A percentile compares a stretch with the other conserved stretches of the same genome.
Evolutionary conservation across 2,888 invertebrate species (phyloP).

Genomic region (Mythimna albipuncta): DNA sequence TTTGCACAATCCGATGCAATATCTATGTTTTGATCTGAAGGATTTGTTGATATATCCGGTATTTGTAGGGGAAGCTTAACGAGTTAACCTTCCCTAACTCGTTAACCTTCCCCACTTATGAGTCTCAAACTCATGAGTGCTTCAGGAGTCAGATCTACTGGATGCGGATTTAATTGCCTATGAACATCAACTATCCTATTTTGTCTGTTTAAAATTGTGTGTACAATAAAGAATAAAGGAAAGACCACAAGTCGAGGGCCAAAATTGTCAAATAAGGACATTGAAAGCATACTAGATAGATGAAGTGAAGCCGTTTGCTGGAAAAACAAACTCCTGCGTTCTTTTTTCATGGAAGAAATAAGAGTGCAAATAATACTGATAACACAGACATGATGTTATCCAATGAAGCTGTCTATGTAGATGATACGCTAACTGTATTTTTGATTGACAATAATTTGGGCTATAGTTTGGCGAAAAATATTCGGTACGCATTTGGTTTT

Average conservation of each 20-base stretch:
- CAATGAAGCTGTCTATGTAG: not conserved
- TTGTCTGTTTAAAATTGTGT: no score
- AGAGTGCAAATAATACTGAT: not conserved
- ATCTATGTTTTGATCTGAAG: slow-evolving; percentile 12
- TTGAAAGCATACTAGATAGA: not conserved
- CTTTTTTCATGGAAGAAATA: not conserved
- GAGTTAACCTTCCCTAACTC: no score
- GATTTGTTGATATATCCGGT: slow-evolving; percentile 20
- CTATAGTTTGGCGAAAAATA: not conserved
- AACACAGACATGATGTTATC: not conserved
- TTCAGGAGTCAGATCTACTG: not conserved
- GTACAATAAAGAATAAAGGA: no score
- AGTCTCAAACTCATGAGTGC: not conserved
- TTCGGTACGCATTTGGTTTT: no score
- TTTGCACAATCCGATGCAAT: slow-evolving; percentile 24
- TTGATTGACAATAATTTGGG: not conserved
- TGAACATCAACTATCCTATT: no score
- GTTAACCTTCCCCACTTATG: not conserved
- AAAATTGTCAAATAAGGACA: not conserved
- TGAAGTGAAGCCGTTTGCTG: not conserved
- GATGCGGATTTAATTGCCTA: not conserved
- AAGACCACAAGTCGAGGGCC: not conserved
- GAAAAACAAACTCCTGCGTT: not conserved
- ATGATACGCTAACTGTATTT: not conserved
- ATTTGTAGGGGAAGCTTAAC: not conserved